Percentiles rank a stretch among this genome's conserved stretches.
Conservation (phyloP, 2,888 invertebrate species). For the Cremastinae sp. region DNA sequence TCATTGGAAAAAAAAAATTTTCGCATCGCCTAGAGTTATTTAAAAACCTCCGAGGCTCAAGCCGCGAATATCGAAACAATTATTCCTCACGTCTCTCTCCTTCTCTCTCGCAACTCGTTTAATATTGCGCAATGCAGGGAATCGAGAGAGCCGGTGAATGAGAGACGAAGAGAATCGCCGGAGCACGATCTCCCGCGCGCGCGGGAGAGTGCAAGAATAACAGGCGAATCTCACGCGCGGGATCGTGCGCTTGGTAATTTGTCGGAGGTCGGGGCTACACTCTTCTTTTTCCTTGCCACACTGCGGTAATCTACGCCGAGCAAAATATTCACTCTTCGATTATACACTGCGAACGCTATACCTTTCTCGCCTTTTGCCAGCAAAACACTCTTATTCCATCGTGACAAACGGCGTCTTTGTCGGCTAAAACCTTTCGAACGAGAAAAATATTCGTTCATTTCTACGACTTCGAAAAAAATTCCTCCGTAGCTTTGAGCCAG, state of each 20-base stretch:
- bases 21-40: slow-evolving; percentile 30
- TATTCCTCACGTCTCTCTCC: slow-evolving; percentile 58
- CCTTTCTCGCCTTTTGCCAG: slow-evolving; percentile 48
- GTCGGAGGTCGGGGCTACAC: slow-evolving; percentile 61
- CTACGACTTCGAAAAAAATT: slow-evolving; percentile 2
- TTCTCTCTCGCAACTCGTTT: slow-evolving; percentile 59
- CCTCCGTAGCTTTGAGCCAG: slow-evolving; percentile 28
- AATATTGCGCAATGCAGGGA: slow-evolving; percentile 61
- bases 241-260: slow-evolving; percentile 64
- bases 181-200: slow-evolving; percentile 55
- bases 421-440: slow-evolving; percentile 42
- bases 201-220: slow-evolving; percentile 49
- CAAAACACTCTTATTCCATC: slow-evolving; percentile 50
- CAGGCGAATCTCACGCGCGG: slow-evolving; percentile 58
- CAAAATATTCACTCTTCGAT: slow-evolving; percentile 47
- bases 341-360: slow-evolving; percentile 34
- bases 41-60: slow-evolving; percentile 34
- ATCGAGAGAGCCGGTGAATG: slow-evolving; percentile 23
- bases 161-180: slow-evolving; percentile 36
- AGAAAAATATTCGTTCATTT: slow-evolving; percentile 19
- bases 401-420: slow-evolving; percentile 57
- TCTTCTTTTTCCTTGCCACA: slow-evolving; percentile 56
- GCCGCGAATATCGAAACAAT: slow-evolving; percentile 64
- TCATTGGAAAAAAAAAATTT: no score
- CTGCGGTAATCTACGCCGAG: slow-evolving; percentile 34